A percentile compares a stretch with the other conserved stretches of the same genome.
Conservation (phyloP, 2,797 vertebrate species). For the Sebastiscus albofasciatus region DNA sequence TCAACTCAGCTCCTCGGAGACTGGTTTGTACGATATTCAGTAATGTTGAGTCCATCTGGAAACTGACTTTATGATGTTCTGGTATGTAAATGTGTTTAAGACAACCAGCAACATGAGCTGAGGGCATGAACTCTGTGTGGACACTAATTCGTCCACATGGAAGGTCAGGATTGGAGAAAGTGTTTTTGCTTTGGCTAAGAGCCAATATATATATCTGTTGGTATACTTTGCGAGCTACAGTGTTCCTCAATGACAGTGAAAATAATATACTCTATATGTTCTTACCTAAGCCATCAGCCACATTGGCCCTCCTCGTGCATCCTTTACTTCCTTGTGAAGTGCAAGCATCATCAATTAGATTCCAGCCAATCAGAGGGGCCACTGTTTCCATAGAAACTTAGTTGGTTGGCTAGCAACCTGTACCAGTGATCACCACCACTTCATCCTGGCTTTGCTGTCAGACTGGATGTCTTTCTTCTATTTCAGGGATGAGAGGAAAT, state of each 20-base stretch:
- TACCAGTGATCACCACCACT: conserved; percentile 27
- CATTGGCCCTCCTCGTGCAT: neutral
- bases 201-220: neutral
- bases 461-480: conserved; percentile 28
- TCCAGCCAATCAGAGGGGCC: conserved; percentile 33
- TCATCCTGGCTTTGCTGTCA: conserved; percentile 34
- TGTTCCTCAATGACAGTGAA: neutral
- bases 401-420: conserved; percentile 57
- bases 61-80: too few species aligned
- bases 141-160: too few species aligned
- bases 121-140: too few species aligned
- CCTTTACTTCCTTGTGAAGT: conserved; percentile 21
- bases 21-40: too few species aligned
- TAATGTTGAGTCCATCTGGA: too few species aligned
- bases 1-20: too few species aligned
- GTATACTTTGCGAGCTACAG: neutral
- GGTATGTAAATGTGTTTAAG: too few species aligned
- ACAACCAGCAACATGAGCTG: too few species aligned
- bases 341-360: conserved; percentile 48
- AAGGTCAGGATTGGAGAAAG: too few species aligned
- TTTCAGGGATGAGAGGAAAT: neutral
- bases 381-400: conserved; percentile 73
- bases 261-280: neutral
- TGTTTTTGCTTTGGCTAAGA: too few species aligned
- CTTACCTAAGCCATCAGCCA: neutral